Evolutionary conservation across 2,797 vertebrate genomes (phyloP).

Genomic region (Simalia tracyae): DNA sequence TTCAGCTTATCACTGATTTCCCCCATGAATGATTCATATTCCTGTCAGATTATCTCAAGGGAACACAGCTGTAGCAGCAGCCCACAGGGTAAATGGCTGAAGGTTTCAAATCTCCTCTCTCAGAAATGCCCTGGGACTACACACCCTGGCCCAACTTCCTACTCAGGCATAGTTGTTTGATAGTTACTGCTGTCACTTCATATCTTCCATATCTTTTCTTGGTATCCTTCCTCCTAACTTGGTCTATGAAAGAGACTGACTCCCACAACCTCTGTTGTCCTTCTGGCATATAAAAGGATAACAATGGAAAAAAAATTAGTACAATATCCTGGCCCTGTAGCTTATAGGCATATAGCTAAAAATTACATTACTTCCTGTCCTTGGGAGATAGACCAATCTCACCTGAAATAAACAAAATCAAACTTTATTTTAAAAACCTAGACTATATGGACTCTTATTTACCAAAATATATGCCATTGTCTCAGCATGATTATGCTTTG

Average conservation of each 20-base stretch:
- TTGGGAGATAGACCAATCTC: neutral
- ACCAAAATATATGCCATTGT: neutral
- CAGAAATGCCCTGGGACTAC: neutral
- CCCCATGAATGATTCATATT: neutral
- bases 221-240: neutral
- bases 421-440: neutral
- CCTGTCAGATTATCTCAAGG: neutral
- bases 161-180: neutral
- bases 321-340: neutral
- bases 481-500: neutral
- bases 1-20: neutral
- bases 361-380: too few relatives aligned
- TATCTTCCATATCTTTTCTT: neutral
- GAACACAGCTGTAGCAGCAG: neutral
- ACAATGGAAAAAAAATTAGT: neutral
- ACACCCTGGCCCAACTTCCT: neutral
- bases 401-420: neutral
- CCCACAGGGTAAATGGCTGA: neutral
- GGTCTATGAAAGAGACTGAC: neutral
- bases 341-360: too few relatives aligned
- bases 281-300: neutral
- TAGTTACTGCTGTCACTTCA: neutral
- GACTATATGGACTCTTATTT: neutral
- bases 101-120: neutral
- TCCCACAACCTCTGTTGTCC: neutral